A percentile compares a stretch with the other conserved stretches of the same genome.
Evolutionary conservation across 1,140 invertebrate genomes (phyloP).

Genomic region (Magallana ariakensis): DNA sequence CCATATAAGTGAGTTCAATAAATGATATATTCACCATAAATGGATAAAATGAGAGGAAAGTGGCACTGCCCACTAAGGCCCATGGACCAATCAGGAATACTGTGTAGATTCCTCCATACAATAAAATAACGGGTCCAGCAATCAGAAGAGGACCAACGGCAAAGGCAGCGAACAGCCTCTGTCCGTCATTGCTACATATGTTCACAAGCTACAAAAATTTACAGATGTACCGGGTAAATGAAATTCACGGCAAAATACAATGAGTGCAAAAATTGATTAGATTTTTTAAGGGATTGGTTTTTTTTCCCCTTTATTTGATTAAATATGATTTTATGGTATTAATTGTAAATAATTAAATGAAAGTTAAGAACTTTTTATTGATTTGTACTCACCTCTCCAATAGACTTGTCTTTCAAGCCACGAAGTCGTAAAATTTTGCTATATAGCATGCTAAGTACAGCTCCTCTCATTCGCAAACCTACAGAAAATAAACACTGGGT

Average conservation of each 20-base stretch:
- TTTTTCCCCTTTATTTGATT: no score
- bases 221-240: neutral
- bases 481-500: constrained; percentile 58
- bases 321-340: no score
- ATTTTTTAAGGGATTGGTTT: no score
- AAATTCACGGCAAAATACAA: no score
- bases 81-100: constrained; percentile 83
- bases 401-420: constrained; percentile 82
- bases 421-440: constrained; percentile 84
- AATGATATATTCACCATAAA: constrained; percentile 82
- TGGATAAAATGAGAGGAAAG: constrained; percentile 85
- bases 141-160: constrained; percentile 84
- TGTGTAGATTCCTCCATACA: constrained; percentile 83
- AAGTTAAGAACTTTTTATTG: neutral
- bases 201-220: constrained; percentile 83
- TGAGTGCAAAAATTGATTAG: no score
- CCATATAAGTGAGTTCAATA: neutral
- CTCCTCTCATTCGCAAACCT: constrained; percentile 83
- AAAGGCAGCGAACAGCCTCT: constrained; percentile 85
- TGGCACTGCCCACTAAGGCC: constrained; percentile 83
- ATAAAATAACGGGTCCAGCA: constrained; percentile 84
- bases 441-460: constrained; percentile 84
- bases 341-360: no score
- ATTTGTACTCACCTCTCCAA: constrained; percentile 83
- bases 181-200: constrained; percentile 86